Evolutionary conservation across 2,113 vertebrate genomes (phyloP).

Genomic region (Chelonoidis abingdonii): DNA sequence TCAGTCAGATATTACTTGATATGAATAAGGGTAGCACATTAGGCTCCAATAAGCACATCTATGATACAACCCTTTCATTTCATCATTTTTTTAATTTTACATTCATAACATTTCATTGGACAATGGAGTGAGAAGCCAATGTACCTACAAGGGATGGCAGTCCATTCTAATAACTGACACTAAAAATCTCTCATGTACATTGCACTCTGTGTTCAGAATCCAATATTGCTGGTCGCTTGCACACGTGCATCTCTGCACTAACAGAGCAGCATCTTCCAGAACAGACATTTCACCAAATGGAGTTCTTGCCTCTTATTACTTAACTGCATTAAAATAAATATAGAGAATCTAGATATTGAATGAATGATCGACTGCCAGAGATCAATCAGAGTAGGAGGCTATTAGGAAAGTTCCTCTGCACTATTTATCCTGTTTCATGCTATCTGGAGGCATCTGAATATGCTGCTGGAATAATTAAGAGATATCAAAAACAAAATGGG

Average conservation of each 20-base stretch:
- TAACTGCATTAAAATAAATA: conserved; percentile 41
- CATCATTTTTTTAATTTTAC: background rate
- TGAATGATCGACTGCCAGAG: background rate
- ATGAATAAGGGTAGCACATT: background rate
- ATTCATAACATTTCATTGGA: background rate
- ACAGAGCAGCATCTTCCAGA: conserved; percentile 1
- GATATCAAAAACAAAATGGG: conserved; percentile 52
- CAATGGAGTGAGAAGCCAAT: background rate
- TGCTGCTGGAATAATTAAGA: conserved; percentile 64
- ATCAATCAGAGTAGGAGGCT: conserved; percentile 10
- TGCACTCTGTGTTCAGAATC: background rate
- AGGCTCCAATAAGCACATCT: background rate
- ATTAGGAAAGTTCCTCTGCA: conserved; percentile 33
- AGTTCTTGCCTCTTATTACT: conserved; percentile 40
- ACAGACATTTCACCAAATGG: conserved; percentile 3
- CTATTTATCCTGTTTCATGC: conserved; percentile 59
- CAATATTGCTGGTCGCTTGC: background rate
- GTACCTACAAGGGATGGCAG: background rate
- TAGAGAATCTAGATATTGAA: conserved; percentile 12
- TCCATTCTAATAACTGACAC: background rate
- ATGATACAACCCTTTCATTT: background rate
- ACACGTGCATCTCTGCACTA: background rate
- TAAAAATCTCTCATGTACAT: background rate
- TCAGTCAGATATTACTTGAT: background rate
- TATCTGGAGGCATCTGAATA: conserved; percentile 68